Conservation (phyloP, 2,888 invertebrate species). For the Heliconius hortense region DNA sequence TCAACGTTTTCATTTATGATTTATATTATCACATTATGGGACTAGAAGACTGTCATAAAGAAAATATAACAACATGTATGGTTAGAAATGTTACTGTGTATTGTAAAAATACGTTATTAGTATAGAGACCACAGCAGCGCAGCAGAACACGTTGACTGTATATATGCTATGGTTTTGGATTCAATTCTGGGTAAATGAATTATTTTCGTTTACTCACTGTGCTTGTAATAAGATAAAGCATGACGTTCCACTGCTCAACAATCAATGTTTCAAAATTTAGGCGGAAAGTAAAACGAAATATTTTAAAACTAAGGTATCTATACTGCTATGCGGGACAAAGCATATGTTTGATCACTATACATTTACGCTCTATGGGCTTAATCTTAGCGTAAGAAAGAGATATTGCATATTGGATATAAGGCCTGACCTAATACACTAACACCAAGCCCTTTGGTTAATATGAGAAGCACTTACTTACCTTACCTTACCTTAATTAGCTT, state of each 20-base stretch:
- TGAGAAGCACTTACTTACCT: no score
- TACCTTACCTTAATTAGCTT: no score
- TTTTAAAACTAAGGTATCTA: no score
- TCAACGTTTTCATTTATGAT: constrained; percentile 60
- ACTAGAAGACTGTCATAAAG: background rate
- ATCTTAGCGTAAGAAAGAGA: no score
- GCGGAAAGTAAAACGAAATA: no score
- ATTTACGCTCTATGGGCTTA: no score
- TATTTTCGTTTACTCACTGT: background rate
- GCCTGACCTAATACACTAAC: no score
- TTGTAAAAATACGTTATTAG: background rate
- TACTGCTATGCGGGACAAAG: no score
- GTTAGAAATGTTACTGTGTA: background rate
- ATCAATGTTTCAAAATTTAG: background rate
- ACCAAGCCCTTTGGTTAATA: no score
- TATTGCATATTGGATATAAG: no score
- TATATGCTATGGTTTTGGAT: background rate
- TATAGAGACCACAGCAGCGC: background rate
- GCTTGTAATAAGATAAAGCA: background rate
- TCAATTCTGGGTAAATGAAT: background rate
- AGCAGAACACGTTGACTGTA: background rate
- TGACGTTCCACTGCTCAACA: fast-evolving
- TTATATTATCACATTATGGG: constrained; percentile 51
- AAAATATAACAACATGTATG: background rate
- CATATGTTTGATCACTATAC: no score